Evolutionary conservation across 2,113 vertebrate genomes (phyloP), one percentile per base, ranked within the genome.

Genomic region (Tautogolabrus adspersus): DNA sequence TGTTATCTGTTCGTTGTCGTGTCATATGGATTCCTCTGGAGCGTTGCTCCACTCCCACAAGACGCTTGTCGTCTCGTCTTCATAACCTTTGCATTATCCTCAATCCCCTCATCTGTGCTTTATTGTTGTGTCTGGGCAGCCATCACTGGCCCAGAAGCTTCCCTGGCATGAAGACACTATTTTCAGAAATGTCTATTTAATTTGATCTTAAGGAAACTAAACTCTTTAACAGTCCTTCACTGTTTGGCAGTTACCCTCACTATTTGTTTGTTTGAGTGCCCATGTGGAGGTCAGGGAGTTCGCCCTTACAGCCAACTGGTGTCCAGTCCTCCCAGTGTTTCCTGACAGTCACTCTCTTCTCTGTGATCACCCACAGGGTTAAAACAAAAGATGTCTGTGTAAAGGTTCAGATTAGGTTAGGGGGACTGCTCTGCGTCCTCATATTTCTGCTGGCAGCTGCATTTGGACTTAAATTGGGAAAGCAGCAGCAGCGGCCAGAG

Each of bases 331-430:
- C 11, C 11, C 56, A 54, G 40, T 55, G 59, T 64, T 75, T 73
- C 51, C 80, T 42, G 79, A 81, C 72, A 56, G 70, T 79, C 66
- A 6, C 72, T 49, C 34, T 59, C 64, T 37, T 69, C 60, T 65
- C 22, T 10, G 26, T 59, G 38, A 71, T 64, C 75, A 51, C 18
- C 63, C 66, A 34, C 56, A 30, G 63, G 65, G 72, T 76, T 61
- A 56, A 79, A 88, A 85, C 65, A 64, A 62, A 75, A 58, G 64
- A 26, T 51, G 55, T 23, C 59, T 72, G 58, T 79, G 60, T 87
- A 71, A 46, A 52, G 79, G 77, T 82, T 73, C 15, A 72, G 40
- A 73, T 76, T 59, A 59, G 69, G 68, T 51, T 61, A 23, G 10
- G 37, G 40, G 79, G 58, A 42, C 34, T 55, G 26, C 18, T 58